Percentiles rank a stretch among this genome's conserved stretches.
These are phyloP conservation scores for Cryptoblepharus egeriae DNA, from an alignment of 2,797 vertebrate species.

Conservation along the genomic window DNA sequence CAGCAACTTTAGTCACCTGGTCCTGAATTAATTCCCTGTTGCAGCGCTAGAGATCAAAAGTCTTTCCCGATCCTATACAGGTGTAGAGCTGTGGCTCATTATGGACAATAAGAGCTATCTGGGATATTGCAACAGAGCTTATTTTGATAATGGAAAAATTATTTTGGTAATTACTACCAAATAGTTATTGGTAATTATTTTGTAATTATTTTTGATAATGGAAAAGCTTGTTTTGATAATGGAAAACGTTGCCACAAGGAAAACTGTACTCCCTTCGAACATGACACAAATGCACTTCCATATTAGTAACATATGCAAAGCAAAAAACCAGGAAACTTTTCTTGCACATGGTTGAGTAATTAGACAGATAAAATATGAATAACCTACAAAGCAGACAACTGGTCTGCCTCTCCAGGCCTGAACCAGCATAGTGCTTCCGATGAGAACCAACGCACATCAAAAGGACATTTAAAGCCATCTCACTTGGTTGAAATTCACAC, in stretches of 20 bases:
- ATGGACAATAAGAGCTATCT: slow-evolving; percentile 27
- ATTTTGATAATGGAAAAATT: slow-evolving; percentile 2
- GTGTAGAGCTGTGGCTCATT: slow-evolving; percentile 12
- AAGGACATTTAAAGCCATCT: neutral
- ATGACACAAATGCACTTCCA: neutral
- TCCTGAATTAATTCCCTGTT: slow-evolving; percentile 61
- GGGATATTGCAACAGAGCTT: neutral
- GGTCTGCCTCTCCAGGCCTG: too few relatives aligned
- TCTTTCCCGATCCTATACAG: slow-evolving; percentile 36
- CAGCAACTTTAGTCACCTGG: slow-evolving; percentile 61
- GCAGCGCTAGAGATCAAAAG: slow-evolving; percentile 49
- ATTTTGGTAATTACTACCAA: too few relatives aligned
- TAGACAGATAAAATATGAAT: neutral
- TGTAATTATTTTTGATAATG: neutral
- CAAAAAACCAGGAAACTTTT: slow-evolving; percentile 25
- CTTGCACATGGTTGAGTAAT: neutral
- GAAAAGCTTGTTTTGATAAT: neutral
- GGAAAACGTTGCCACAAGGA: neutral
- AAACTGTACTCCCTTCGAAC: neutral
- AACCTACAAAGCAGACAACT: neutral
- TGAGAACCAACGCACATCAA: neutral
- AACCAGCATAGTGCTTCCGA: too few relatives aligned
- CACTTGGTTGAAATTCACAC: neutral
- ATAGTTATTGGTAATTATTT: too few relatives aligned
- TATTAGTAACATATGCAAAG: neutral